Evolutionary conservation across 1,140 invertebrate species (phyloP).

Genomic region (Euura lappo): DNA sequence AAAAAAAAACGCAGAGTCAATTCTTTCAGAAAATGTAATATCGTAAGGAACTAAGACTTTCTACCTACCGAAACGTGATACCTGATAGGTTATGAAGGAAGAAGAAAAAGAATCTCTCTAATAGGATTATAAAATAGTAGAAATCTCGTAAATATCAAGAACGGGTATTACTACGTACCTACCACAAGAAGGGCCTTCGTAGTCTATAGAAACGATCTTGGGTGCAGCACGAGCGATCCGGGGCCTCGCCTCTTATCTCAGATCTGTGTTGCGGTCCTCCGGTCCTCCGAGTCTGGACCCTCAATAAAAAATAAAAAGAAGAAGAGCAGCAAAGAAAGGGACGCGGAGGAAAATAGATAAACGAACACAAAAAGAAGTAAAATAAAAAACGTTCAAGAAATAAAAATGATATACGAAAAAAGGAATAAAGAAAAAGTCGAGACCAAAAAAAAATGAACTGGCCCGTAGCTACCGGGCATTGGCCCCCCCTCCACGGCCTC

Average conservation of each 20-base stretch:
- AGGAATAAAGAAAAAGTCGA: not conserved
- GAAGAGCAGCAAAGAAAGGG: not conserved
- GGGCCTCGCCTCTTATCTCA: not conserved
- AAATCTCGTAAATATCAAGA: not conserved
- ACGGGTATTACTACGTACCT: not conserved
- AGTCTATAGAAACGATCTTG: constrained; percentile 7
- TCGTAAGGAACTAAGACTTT: not conserved
- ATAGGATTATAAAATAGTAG: not conserved
- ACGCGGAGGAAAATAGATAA: not conserved
- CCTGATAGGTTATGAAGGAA: not conserved
- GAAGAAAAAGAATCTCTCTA: not conserved
- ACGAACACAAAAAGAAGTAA: not conserved
- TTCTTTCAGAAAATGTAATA: not conserved
- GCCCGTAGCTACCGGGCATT: constrained; percentile 3
- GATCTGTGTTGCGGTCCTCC: constrained; percentile 2
- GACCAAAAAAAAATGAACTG: not conserved
- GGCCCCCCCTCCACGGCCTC: not conserved
- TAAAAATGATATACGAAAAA: not conserved
- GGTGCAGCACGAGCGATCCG: constrained; percentile 1
- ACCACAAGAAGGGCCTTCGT: not conserved
- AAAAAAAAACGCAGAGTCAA: not conserved
- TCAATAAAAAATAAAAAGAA: constrained; percentile 8
- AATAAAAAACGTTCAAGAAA: not conserved
- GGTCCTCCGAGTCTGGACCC: not conserved
- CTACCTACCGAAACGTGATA: not conserved